Conservation (phyloP, 1,140 invertebrate species). For the Zelostemma sp. region DNA sequence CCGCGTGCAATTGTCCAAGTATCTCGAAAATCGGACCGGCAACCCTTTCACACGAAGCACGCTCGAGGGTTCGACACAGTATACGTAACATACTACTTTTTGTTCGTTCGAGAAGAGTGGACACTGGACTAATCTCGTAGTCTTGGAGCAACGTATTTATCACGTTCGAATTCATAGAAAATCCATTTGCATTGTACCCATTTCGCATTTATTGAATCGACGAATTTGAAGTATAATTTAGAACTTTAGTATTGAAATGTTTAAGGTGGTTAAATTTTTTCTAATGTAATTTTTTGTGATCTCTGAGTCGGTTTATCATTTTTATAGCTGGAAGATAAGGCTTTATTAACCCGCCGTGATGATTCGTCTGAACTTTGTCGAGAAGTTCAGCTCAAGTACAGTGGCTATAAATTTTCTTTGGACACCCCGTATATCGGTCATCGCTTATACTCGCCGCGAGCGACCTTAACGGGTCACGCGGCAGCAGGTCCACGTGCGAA, state of each 20-base stretch:
- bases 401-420: slow-evolving; percentile 35
- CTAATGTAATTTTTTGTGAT: too few relatives aligned
- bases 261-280: too few relatives aligned
- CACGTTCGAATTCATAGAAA: too few relatives aligned
- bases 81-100: slow-evolving; percentile 10
- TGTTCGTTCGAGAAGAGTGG: background rate
- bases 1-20: slow-evolving; percentile 57
- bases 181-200: too few relatives aligned
- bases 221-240: too few relatives aligned
- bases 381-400: slow-evolving; percentile 21
- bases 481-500: slow-evolving; percentile 45
- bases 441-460: slow-evolving; percentile 37
- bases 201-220: too few relatives aligned
- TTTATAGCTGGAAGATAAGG: too few relatives aligned
- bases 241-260: too few relatives aligned
- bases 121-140: background rate
- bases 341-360: background rate
- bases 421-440: slow-evolving; percentile 47
- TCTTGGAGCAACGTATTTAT: background rate
- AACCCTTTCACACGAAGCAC: slow-evolving; percentile 54
- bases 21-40: slow-evolving; percentile 51
- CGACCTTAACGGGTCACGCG: slow-evolving; percentile 42
- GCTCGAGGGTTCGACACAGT: slow-evolving; percentile 13
- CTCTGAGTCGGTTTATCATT: too few relatives aligned
- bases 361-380: background rate